Conservation (phyloP, 2,888 invertebrate genomes). For the Xestia c-nigrum region DNA sequence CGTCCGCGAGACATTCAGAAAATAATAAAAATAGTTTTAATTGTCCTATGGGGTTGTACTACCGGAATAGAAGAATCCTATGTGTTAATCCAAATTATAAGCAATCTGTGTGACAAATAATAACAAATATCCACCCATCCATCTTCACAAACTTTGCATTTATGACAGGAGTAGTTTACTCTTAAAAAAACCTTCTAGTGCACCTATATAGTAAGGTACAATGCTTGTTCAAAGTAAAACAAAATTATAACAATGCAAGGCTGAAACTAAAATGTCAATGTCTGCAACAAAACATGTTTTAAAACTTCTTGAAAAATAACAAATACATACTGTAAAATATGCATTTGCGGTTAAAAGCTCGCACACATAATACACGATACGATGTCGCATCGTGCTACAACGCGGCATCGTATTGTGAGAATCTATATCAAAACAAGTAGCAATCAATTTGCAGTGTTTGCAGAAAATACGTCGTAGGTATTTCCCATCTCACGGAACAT, state of each 20-base stretch:
- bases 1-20: background rate
- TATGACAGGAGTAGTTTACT: background rate
- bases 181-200: background rate
- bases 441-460: no score
- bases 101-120: background rate
- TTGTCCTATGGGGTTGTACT: background rate
- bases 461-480: no score
- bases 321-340: no score
- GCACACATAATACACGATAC: no score
- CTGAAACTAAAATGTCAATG: background rate
- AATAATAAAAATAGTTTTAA: no score
- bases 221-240: background rate
- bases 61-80: background rate
- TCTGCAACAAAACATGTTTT: background rate
- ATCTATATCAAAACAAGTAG: no score
- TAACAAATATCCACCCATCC: background rate
- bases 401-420: no score
- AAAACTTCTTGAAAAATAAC: no score
- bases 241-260: background rate
- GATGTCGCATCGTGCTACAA: no score
- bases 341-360: no score
- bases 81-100: background rate
- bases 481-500: no score
- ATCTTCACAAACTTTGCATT: background rate
- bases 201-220: no score